phyloP scores from a whole-genome alignment of 2,797 vertebrate species.

The Scolopax rusticola region DNA sequence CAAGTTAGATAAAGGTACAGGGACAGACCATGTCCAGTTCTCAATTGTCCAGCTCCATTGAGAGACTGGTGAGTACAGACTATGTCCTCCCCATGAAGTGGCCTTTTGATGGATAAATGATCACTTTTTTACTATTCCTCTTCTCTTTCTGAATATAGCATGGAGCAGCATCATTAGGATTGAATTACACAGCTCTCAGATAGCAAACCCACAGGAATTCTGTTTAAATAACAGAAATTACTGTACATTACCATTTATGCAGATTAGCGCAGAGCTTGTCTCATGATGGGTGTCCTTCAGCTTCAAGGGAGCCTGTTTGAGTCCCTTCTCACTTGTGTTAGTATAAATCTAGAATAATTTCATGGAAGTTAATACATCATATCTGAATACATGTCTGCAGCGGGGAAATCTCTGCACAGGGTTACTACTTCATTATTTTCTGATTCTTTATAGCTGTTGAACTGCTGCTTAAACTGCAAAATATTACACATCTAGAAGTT shows the following conservation, averaged over 20 bases:
- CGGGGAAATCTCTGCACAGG: background rate
- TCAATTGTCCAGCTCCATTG: background rate
- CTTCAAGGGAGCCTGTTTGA: background rate
- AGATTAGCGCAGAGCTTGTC: background rate
- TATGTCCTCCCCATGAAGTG: background rate
- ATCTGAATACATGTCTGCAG: background rate
- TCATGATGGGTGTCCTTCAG: slow-evolving; percentile 28
- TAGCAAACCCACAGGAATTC: slow-evolving; percentile 9
- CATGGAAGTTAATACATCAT: background rate
- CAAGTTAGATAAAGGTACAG: background rate
- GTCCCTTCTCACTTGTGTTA: background rate
- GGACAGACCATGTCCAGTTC: background rate
- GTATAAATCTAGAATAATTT: slow-evolving; percentile 1
- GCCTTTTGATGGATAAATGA: background rate
- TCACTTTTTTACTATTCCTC: background rate
- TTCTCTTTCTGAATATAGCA: background rate
- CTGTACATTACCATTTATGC: background rate
- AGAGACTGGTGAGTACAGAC: background rate
- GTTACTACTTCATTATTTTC: slow-evolving; percentile 29
- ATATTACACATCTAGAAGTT: background rate
- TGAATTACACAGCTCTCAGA: slow-evolving; percentile 23
- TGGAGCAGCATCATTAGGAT: background rate
- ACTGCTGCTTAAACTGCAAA: background rate
- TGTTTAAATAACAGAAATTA: slow-evolving; percentile 27
- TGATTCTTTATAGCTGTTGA: slow-evolving; percentile 20